These are phyloP conservation scores for Pollenia griseotomentosa DNA, from an alignment of 2,888 invertebrate species.

Conservation along the genomic window DNA sequence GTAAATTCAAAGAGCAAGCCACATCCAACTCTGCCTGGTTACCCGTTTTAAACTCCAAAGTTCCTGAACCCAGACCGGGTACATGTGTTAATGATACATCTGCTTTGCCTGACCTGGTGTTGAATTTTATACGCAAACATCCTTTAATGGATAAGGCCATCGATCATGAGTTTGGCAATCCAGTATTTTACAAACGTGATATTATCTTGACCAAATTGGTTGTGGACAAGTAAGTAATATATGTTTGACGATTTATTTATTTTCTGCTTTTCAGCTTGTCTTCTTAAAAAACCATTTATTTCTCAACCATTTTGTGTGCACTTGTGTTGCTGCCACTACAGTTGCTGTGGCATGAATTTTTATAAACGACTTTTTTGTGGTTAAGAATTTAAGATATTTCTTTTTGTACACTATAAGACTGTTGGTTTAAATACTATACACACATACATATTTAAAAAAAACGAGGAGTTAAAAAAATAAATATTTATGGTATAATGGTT, in stretches of 20 bases:
- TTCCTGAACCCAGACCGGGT: constrained; percentile 96
- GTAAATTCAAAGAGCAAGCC: constrained; percentile 96
- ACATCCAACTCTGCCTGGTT: constrained; percentile 97
- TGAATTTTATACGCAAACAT: constrained; percentile 98
- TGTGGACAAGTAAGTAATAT: constrained; percentile 89
- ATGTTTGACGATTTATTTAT: constrained; percentile 44
- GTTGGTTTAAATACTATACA: constrained; percentile 7
- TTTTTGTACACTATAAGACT: constrained; percentile 8
- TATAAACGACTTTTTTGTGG: constrained; percentile 67
- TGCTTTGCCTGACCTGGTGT: constrained; percentile 94
- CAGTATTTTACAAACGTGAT: constrained; percentile 96
- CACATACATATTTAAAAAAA: neutral
- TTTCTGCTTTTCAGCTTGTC: constrained; percentile 33
- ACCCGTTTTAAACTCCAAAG: constrained; percentile 94
- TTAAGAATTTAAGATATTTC: constrained; percentile 65
- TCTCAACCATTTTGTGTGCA: constrained; percentile 28
- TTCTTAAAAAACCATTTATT: constrained; percentile 51
- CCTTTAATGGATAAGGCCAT: constrained; percentile 99
- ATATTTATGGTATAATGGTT: constrained; percentile 68
- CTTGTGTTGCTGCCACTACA: constrained; percentile 28
- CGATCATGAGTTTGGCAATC: constrained; percentile 95
- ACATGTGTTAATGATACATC: constrained; percentile 97
- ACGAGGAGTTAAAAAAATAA: constrained; percentile 15
- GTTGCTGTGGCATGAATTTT: constrained; percentile 53
- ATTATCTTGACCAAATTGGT: constrained; percentile 95